These are phyloP conservation scores for Diorhabda elongata DNA, from an alignment of 1,140 invertebrate genomes.

Conservation along the genomic window DNA sequence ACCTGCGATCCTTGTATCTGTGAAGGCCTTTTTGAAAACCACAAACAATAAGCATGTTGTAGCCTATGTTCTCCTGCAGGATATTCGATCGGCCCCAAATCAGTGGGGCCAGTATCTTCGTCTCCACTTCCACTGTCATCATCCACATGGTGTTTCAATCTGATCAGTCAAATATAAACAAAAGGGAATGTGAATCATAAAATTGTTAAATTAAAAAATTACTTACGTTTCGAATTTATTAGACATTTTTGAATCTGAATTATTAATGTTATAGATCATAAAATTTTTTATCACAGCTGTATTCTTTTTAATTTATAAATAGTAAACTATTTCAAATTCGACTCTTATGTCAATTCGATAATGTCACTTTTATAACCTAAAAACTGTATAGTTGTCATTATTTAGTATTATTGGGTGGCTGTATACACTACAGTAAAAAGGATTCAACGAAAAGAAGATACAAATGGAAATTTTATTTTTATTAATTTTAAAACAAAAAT, in stretches of 20 bases:
- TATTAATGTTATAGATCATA: slow-evolving; percentile 35
- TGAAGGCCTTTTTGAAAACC: slow-evolving; percentile 72
- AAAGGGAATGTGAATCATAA: background rate
- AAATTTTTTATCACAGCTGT: slow-evolving; percentile 38
- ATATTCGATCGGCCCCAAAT: slow-evolving; percentile 58
- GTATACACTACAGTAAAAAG: no score
- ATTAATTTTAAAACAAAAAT: no score
- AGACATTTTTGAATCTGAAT: slow-evolving; percentile 50
- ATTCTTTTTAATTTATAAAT: slow-evolving; percentile 17
- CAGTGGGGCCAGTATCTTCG: slow-evolving; percentile 49
- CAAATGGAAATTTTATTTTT: no score
- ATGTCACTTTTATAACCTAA: slow-evolving; percentile 1
- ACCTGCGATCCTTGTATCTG: slow-evolving; percentile 38
- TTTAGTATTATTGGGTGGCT: background rate
- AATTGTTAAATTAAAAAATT: slow-evolving; percentile 8
- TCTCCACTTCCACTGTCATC: slow-evolving; percentile 52
- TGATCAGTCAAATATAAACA: slow-evolving; percentile 32
- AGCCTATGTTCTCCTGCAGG: slow-evolving; percentile 77
- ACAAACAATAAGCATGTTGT: slow-evolving; percentile 85
- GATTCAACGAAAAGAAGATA: no score
- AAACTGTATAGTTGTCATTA: background rate
- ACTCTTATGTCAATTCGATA: background rate
- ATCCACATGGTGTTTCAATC: slow-evolving; percentile 55
- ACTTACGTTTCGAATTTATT: slow-evolving; percentile 65
- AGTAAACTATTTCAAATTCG: slow-evolving; percentile 11